phyloP scores from a whole-genome alignment of 2,888 invertebrate genomes.

The Bedellia somnulentella region DNA sequence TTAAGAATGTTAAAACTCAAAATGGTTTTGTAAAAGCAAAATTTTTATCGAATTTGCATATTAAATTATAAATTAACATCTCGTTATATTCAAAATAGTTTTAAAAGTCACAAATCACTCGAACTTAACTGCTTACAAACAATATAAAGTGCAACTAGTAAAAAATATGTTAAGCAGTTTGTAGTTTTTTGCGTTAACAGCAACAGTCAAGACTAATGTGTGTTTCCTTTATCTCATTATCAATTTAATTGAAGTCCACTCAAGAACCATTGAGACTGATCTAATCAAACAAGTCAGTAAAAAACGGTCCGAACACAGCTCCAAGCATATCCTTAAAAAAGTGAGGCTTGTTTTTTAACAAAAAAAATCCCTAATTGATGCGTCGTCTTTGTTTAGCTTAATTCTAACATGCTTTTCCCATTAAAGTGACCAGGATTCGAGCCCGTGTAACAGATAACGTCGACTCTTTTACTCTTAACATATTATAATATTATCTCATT shows the following conservation, averaged over 20 bases:
- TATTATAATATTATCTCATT: conserved; percentile 48
- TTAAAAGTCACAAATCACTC: too few species aligned
- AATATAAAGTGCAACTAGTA: too few species aligned
- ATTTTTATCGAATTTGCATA: too few species aligned
- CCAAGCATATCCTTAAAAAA: conserved; percentile 50
- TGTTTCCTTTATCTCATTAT: conserved; percentile 43
- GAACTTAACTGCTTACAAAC: too few species aligned
- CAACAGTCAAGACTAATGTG: conserved; percentile 20
- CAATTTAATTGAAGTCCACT: conserved; percentile 49
- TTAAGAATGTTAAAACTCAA: too few species aligned
- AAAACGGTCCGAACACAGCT: conserved; percentile 31
- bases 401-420: conserved; percentile 64
- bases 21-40: too few species aligned
- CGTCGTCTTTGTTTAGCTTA: conserved; percentile 63
- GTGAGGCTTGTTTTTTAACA: conserved; percentile 44
- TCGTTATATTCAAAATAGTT: too few species aligned
- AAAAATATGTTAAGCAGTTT: too few species aligned
- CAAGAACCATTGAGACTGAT: conserved; percentile 53
- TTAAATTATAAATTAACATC: too few species aligned
- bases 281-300: conserved; percentile 51
- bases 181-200: too few species aligned
- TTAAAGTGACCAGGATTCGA: conserved; percentile 60
- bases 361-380: conserved; percentile 56
- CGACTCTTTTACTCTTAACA: conserved; percentile 56
- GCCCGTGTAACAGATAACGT: conserved; percentile 48